These are phyloP conservation scores for Diarsia rubi DNA, from an alignment of 2,888 invertebrate species.

Conservation along the genomic window DNA sequence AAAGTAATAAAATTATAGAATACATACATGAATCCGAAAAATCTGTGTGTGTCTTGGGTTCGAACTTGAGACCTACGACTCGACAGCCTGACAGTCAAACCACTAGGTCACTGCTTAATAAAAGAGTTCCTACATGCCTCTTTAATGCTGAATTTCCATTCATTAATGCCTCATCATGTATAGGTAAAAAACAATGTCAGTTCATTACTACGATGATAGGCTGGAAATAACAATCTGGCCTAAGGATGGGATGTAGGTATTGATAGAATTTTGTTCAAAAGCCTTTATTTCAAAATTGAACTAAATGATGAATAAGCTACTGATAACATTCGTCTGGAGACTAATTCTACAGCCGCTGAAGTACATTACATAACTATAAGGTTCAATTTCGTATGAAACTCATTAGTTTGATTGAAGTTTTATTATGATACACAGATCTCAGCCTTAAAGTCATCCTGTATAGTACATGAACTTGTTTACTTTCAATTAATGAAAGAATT, in stretches of 20 bases:
- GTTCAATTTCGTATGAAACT: neutral
- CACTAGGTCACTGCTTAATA: neutral
- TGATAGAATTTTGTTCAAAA: neutral
- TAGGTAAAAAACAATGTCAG: constrained; percentile 48
- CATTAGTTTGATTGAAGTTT: neutral
- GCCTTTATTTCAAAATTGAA: neutral
- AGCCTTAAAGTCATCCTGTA: constrained; percentile 11
- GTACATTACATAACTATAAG: neutral
- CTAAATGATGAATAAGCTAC: neutral
- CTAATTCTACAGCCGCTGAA: neutral
- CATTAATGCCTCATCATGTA: constrained; percentile 26
- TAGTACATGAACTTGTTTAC: constrained; percentile 37
- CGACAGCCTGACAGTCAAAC: no score
- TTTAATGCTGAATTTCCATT: constrained; percentile 25
- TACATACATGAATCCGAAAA: no score
- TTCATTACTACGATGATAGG: constrained; percentile 21
- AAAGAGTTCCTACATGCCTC: neutral
- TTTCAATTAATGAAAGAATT: constrained; percentile 44
- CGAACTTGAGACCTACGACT: no score
- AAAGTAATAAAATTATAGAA: no score
- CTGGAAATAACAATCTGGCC: constrained; percentile 13
- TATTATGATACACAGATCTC: neutral
- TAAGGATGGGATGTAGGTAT: neutral
- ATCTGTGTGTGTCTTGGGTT: no score
- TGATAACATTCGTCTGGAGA: neutral